These are phyloP conservation scores for Lethenteron camtschaticum DNA, from an alignment of 2,113 vertebrate genomes.

Conservation along the genomic window DNA sequence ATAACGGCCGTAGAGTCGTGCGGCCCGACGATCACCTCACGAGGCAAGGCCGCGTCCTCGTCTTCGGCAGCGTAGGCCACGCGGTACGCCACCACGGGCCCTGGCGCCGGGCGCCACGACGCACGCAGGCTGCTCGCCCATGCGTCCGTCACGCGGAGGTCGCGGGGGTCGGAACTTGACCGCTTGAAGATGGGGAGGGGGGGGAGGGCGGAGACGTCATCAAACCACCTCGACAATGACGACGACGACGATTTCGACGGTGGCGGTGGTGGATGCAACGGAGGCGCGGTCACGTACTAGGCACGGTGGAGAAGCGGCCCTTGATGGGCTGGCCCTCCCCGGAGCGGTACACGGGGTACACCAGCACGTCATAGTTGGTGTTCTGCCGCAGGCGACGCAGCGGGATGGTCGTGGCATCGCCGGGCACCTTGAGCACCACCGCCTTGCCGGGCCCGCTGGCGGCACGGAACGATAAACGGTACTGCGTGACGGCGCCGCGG, in stretches of 20 bases:
- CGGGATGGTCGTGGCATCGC: background rate
- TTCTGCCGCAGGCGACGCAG: conserved; percentile 2
- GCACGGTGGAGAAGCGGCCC: background rate
- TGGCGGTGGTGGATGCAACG: background rate
- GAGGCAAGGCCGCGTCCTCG: conserved; percentile 1
- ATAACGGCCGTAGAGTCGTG: background rate
- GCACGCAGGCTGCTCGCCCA: conserved; percentile 45
- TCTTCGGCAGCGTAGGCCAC: conserved; percentile 32
- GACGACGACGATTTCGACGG: background rate
- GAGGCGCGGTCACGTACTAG: background rate
- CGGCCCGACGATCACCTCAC: background rate
- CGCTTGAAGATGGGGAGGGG: background rate
- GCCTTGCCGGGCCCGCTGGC: background rate
- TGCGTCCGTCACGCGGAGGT: conserved; percentile 41
- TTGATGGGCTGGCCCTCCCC: conserved; percentile 4
- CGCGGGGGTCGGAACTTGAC: conserved; percentile 1
- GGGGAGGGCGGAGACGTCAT: background rate
- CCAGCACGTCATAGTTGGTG: conserved; percentile 2
- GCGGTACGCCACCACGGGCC: conserved; percentile 33
- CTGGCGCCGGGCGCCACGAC: conserved; percentile 36
- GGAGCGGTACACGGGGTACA: background rate
- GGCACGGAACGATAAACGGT: background rate
- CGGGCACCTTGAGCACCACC: background rate
- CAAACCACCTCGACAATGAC: background rate
- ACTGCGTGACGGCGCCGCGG: background rate